Evolutionary conservation across 2,113 vertebrate species (phyloP).

Genomic region (Sprattus sprattus): DNA sequence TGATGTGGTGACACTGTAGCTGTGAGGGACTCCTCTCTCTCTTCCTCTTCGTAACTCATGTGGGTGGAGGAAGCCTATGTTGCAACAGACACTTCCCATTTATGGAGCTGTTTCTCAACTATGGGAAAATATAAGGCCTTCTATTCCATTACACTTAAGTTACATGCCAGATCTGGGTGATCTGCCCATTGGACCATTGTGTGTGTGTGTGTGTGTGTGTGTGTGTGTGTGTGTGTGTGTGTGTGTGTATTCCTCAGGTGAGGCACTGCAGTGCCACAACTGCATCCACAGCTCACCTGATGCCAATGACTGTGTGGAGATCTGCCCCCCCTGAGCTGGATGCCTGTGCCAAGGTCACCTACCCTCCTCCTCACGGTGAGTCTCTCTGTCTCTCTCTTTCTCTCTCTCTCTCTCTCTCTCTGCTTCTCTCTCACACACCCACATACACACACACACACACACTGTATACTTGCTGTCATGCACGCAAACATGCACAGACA

Average conservation of each 20-base stretch:
- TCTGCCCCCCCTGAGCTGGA: slow-evolving; percentile 33
- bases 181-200: too few relatives aligned
- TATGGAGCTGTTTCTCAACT: too few relatives aligned
- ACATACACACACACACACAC: neutral
- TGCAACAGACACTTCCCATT: neutral
- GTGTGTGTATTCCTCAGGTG: slow-evolving; percentile 19
- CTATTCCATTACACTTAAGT: too few relatives aligned
- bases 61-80: too few relatives aligned
- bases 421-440: neutral
- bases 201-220: neutral
- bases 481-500: neutral
- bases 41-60: too few relatives aligned
- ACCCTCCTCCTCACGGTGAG: slow-evolving; percentile 18
- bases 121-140: too few relatives aligned
- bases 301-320: slow-evolving; percentile 21
- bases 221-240: neutral
- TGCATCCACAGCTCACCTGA: slow-evolving; percentile 32
- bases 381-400: neutral
- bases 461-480: too few relatives aligned
- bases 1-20: too few relatives aligned
- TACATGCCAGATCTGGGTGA: too few relatives aligned
- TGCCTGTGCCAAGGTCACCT: slow-evolving; percentile 35
- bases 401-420: too few relatives aligned
- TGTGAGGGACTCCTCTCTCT: too few relatives aligned
- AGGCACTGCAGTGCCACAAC: slow-evolving; percentile 35